Conservation (phyloP, 2,797 vertebrate species). For the Semotilus atromaculatus region DNA sequence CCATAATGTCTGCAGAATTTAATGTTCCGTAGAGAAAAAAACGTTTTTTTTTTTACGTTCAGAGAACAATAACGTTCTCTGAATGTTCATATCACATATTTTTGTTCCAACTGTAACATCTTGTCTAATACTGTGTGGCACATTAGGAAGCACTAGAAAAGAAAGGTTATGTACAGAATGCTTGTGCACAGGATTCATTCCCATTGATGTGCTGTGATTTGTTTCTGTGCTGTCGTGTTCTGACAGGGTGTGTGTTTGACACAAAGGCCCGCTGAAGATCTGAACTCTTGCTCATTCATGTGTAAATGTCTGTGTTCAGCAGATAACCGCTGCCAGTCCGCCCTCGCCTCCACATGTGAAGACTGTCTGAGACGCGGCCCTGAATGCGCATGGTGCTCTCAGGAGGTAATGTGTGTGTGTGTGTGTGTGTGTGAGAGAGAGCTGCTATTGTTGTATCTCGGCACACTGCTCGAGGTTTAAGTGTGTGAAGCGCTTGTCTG, state of each 20-base stretch:
- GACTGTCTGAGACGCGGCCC: slow-evolving; percentile 89
- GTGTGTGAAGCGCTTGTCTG: slow-evolving; percentile 15
- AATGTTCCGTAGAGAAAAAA: not conserved
- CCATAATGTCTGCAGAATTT: too few species aligned
- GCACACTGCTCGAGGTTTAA: slow-evolving; percentile 6
- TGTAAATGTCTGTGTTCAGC: slow-evolving; percentile 72
- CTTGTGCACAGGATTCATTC: not conserved
- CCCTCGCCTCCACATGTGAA: slow-evolving; percentile 81
- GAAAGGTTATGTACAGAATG: not conserved
- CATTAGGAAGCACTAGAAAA: not conserved
- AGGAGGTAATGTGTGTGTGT: slow-evolving; percentile 82
- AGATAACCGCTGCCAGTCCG: slow-evolving; percentile 84
- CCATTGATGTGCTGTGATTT: not conserved
- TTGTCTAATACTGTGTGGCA: too few species aligned
- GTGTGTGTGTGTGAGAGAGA: slow-evolving; percentile 10
- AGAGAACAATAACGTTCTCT: not conserved
- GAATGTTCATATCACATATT: not conserved
- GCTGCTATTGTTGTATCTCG: slow-evolving; percentile 13
- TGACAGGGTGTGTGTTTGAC: slow-evolving; percentile 6
- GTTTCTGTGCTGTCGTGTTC: not conserved
- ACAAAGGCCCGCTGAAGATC: slow-evolving; percentile 20
- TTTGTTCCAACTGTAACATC: not conserved
- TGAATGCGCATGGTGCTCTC: slow-evolving; percentile 95
- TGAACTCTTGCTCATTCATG: slow-evolving; percentile 48
- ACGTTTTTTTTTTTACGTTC: not conserved